phyloP scores from a whole-genome alignment of 2,797 vertebrate genomes.

The Coregonus suidteri region DNA sequence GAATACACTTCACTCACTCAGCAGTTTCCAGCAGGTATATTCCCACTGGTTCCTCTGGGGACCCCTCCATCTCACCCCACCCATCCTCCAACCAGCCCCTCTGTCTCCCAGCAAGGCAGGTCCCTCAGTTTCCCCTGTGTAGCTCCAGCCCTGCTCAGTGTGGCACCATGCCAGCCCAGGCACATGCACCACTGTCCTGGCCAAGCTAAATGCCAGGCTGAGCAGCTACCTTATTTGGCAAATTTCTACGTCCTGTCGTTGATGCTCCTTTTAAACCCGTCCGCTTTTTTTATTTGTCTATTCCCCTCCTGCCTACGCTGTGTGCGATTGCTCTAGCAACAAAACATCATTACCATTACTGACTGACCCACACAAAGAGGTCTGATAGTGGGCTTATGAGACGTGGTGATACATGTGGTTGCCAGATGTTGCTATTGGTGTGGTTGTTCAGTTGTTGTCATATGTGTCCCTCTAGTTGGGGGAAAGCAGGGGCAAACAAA shows the following conservation, averaged over 20 bases:
- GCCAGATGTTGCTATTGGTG: slow-evolving; percentile 72
- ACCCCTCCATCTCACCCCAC: slow-evolving; percentile 4
- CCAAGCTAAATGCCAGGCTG: slow-evolving; percentile 31
- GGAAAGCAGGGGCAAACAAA: slow-evolving; percentile 44
- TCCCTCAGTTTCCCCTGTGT: slow-evolving; percentile 3
- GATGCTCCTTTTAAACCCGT: slow-evolving; percentile 36
- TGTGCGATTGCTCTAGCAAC: neutral
- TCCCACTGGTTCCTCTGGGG: slow-evolving; percentile 19
- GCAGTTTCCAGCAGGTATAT: slow-evolving; percentile 71
- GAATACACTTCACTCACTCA: slow-evolving; percentile 61
- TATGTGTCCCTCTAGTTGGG: slow-evolving; percentile 34
- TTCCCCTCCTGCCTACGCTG: slow-evolving; percentile 23
- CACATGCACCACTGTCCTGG: slow-evolving; percentile 23
- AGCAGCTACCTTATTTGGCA: slow-evolving; percentile 35
- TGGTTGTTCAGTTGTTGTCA: slow-evolving; percentile 50
- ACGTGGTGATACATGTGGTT: slow-evolving; percentile 60
- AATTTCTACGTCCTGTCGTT: slow-evolving; percentile 35
- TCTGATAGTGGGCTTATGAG: neutral
- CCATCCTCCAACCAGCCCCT: slow-evolving; percentile 16
- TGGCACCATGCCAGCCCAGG: slow-evolving; percentile 28
- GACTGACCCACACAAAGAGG: slow-evolving; percentile 50
- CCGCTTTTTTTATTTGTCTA: neutral
- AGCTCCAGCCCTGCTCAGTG: slow-evolving; percentile 18
- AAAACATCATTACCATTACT: neutral
- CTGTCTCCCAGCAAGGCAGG: slow-evolving; percentile 9